These are phyloP conservation scores for Macrosoma leucophasiata DNA, from an alignment of 2,888 invertebrate genomes.

Conservation along the genomic window DNA sequence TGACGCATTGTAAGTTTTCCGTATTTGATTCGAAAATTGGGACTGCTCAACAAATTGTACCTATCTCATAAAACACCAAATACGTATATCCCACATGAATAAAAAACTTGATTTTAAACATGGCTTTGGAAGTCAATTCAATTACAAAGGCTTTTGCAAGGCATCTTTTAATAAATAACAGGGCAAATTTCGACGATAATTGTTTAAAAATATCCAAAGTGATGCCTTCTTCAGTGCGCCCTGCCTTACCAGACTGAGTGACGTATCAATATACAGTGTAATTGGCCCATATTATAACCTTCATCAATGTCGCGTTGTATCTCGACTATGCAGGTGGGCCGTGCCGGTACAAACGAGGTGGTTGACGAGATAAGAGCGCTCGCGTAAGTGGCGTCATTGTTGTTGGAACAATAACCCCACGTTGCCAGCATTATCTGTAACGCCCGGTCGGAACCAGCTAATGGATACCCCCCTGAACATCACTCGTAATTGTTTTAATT, in stretches of 20 bases:
- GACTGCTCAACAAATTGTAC: too few relatives aligned
- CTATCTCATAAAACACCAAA: too few relatives aligned
- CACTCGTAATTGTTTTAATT: slow-evolving; percentile 59
- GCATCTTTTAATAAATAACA: not conserved
- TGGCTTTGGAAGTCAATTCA: too few relatives aligned
- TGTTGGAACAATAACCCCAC: slow-evolving; percentile 56
- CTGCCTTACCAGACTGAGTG: slow-evolving; percentile 1
- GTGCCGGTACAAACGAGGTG: slow-evolving; percentile 51
- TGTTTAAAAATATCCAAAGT: slow-evolving; percentile 8
- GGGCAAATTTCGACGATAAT: not conserved
- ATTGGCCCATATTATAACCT: slow-evolving; percentile 3
- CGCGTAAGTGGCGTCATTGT: slow-evolving; percentile 55
- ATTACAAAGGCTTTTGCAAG: not conserved
- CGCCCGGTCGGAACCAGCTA: slow-evolving; percentile 43
- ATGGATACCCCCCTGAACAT: slow-evolving; percentile 50
- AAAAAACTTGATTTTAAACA: too few relatives aligned
- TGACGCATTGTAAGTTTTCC: too few relatives aligned
- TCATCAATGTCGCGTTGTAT: slow-evolving; percentile 36
- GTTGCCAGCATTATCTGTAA: slow-evolving; percentile 51
- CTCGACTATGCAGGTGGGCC: slow-evolving; percentile 46
- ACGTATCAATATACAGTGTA: slow-evolving; percentile 11
- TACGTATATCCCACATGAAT: too few relatives aligned
- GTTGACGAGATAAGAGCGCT: slow-evolving; percentile 56
- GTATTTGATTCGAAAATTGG: too few relatives aligned
- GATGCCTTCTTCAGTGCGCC: not conserved